Evolutionary conservation across 2,888 invertebrate species (phyloP).

Genomic region (Cephus rjabovi): DNA sequence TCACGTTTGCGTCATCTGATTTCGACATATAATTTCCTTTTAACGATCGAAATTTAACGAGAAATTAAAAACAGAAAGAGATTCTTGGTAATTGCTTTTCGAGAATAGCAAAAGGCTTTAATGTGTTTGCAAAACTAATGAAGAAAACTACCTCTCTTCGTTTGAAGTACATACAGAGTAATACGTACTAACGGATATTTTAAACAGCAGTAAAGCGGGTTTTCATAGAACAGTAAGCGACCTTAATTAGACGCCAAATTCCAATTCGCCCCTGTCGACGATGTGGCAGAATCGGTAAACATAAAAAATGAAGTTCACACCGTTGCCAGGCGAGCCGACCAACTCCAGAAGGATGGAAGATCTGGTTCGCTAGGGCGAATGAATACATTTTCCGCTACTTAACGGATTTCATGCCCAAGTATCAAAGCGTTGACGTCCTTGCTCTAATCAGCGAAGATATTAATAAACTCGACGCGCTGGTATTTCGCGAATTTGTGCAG

Average conservation of each 20-base stretch:
- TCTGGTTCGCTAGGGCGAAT: conserved; percentile 43
- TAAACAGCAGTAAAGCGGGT: neutral
- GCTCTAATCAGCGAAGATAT: conserved; percentile 44
- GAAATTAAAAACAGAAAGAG: neutral
- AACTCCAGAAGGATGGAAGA: neutral
- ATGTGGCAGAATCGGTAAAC: conserved; percentile 53
- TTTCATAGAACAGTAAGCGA: neutral
- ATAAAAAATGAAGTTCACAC: conserved; percentile 37
- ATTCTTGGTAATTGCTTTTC: neutral
- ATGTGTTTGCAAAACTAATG: neutral
- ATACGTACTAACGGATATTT: neutral
- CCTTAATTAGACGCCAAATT: conserved; percentile 29
- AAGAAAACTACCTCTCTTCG: neutral
- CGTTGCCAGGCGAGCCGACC: neutral
- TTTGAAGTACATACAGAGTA: neutral
- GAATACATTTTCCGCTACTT: conserved; percentile 62
- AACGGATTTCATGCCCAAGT: conserved; percentile 58
- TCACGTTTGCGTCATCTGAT: neutral
- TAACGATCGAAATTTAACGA: neutral
- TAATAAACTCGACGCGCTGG: conserved; percentile 13
- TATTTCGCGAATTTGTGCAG: neutral
- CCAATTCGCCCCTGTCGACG: conserved; percentile 48
- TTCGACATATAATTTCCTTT: neutral
- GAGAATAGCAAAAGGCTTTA: neutral
- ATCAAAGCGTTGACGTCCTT: conserved; percentile 57